Base-by-base conservation (phyloP, 2,113 vertebrate genomes). In the Microcebus griseorufus region DNA sequence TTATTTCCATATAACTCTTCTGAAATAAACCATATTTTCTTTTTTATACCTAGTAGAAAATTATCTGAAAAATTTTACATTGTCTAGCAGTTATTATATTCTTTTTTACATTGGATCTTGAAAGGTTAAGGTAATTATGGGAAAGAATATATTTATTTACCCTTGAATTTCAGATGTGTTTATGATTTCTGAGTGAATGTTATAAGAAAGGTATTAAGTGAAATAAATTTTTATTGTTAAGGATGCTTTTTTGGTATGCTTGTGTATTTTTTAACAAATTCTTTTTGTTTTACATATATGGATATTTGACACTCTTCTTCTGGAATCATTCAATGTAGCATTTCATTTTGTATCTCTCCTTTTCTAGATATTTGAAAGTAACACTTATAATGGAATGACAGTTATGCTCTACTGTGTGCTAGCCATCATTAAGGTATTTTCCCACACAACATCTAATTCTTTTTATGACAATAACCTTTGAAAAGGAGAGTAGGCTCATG, bases 21-120 rank as follows among this genome's bases (percentile, higher is more conserved):
- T 80, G 39, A 81, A 17, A 58, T 92, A 95, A 75, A 55, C 32
- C 5, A 9, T 83, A 75, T 84, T 78, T 90, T 73, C 9, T 58
- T n/a, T 70, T 88, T 87, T 90, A 78, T 81, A 76, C 11, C 70
- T 81, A 78, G 55, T 23, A 80, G 22, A 78, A 93, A 92, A 90
- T 93, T n/a, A 88, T 23, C 9, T 34, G 20, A 93, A 91, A 73
- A 86, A 39, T 3, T n/a, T 90, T 22, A 72, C 45, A 62, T 64
- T 93, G 3, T 18, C 48, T 42, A 39, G 53, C 53, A 25, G 9
- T 64, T 27, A 75, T 85, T 78, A 82, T 53, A 53, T 80, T 80
- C 6, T 64, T 70, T 37, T 83, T 86, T 92, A 37, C 48, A 22
- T 3, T 65, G 0, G 12, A n/a, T 51, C 12, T 17, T 42, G 27